Conservation (phyloP, 2,888 invertebrate species). For the Platycheirus rosarum region DNA sequence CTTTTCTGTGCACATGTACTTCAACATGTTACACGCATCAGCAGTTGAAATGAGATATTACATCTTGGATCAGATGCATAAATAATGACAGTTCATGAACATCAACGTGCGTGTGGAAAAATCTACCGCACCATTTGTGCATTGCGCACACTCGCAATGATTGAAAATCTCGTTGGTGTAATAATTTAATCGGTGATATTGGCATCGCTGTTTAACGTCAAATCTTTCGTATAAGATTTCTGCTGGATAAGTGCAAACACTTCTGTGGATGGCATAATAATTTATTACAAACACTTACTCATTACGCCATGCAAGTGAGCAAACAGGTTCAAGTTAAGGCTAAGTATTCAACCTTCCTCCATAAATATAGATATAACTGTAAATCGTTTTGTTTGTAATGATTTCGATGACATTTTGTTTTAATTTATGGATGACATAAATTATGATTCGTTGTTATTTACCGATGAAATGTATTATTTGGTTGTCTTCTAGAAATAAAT, state of each 20-base stretch:
- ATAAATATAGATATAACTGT: not conserved
- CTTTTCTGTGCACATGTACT: not conserved
- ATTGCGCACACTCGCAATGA: not conserved
- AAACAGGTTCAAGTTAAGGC: conserved; percentile 16
- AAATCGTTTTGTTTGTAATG: conserved; percentile 13
- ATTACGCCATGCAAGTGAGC: not conserved
- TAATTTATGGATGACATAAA: conserved; percentile 1
- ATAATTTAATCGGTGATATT: conserved; percentile 9
- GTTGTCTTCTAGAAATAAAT: too few species aligned
- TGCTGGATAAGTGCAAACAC: not conserved
- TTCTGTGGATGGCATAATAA: conserved; percentile 30
- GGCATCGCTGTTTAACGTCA: conserved; percentile 16
- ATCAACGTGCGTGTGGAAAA: not conserved
- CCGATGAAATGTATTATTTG: too few species aligned
- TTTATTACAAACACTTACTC: conserved; percentile 1
- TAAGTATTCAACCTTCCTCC: too few species aligned
- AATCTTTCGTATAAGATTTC: not conserved
- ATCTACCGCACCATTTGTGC: conserved; percentile 12
- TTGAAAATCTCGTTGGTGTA: conserved; percentile 1
- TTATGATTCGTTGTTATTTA: not conserved
- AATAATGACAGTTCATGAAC: conserved; percentile 3
- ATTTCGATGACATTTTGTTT: conserved; percentile 4
- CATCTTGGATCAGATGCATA: not conserved
- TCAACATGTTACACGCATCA: not conserved
- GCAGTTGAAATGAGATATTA: conserved; percentile 2